Percentiles rank a stretch among this genome's conserved stretches.
These are phyloP conservation scores for Panthera leo DNA, from an alignment of 2,113 vertebrate species.

Conservation along the genomic window DNA sequence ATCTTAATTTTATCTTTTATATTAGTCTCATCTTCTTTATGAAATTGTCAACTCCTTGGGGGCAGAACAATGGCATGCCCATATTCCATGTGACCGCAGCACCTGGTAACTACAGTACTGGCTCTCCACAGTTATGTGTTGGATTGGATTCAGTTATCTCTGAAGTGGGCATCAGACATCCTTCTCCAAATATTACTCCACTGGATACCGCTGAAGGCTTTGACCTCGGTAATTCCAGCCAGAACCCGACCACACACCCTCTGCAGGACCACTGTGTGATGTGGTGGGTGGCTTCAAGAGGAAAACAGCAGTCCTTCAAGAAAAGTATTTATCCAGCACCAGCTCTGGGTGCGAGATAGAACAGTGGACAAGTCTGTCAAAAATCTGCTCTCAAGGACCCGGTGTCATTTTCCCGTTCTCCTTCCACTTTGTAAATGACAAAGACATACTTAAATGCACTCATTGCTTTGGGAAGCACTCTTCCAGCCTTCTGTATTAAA, in stretches of 20 bases:
- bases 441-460: neutral
- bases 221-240: neutral
- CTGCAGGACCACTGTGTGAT: neutral
- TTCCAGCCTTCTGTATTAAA: neutral
- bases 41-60: neutral
- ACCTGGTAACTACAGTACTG: neutral
- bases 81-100: too few species aligned
- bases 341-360: neutral
- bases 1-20: neutral
- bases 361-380: neutral
- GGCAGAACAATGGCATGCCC: too few species aligned
- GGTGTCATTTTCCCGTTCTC: neutral
- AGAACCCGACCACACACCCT: neutral
- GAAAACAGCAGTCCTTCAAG: neutral
- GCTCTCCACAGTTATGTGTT: neutral
- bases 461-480: neutral
- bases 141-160: too few species aligned
- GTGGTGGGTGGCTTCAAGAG: neutral
- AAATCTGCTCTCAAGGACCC: neutral
- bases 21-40: neutral
- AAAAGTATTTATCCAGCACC: neutral
- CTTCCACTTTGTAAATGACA: neutral
- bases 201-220: neutral
- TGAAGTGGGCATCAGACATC: neutral
- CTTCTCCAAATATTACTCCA: neutral